Conservation (phyloP, 2,797 vertebrate species). For the Crenichthys baileyi region DNA sequence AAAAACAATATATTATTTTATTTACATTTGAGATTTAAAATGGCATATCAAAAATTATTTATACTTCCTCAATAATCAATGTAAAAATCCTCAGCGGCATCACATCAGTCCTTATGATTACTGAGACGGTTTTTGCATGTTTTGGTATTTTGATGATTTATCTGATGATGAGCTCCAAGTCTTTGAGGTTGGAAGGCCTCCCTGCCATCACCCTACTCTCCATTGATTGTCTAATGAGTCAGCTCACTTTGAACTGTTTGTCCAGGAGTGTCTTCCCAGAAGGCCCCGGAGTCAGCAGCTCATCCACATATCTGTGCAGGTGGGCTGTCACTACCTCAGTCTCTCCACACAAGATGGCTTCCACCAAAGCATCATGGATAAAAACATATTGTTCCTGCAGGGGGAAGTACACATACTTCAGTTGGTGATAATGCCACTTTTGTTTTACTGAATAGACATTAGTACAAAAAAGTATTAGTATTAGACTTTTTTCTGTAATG, state of each 20-base stretch:
- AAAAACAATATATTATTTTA: not conserved
- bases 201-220: not conserved
- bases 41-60: not conserved
- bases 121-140: not conserved
- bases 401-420: constrained; percentile 20
- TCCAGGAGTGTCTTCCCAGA: constrained; percentile 88
- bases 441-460: not conserved
- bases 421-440: not conserved
- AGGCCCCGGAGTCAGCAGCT: constrained; percentile 88
- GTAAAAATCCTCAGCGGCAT: not conserved
- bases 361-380: constrained; percentile 92
- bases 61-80: not conserved
- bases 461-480: not conserved
- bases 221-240: not conserved
- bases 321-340: constrained; percentile 87
- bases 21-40: not conserved
- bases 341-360: constrained; percentile 90
- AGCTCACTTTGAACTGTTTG: constrained; percentile 91
- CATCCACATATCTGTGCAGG: constrained; percentile 90
- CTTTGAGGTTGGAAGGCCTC: not conserved
- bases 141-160: not conserved
- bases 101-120: not conserved
- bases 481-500: no score
- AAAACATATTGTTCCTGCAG: constrained; percentile 95
- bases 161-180: not conserved